Conservation (phyloP, 2,113 vertebrate genomes). For the Lophochroa leadbeateri region DNA sequence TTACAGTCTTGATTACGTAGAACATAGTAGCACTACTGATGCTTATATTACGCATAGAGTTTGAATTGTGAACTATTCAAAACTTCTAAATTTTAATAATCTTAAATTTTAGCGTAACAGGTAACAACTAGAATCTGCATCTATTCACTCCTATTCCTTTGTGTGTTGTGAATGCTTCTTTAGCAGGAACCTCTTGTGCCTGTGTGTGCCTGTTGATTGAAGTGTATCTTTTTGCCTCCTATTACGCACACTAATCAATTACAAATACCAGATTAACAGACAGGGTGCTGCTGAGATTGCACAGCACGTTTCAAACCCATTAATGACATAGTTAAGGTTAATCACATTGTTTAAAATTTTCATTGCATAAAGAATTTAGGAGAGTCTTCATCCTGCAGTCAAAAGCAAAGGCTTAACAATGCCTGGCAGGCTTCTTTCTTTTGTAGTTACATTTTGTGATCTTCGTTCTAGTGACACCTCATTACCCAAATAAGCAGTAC, state of each 20-base stretch:
- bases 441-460: conserved; percentile 30
- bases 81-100: neutral
- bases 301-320: neutral
- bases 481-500: conserved; percentile 7
- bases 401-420: conserved; percentile 25
- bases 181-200: neutral
- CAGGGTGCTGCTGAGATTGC: neutral
- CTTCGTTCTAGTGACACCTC: neutral
- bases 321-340: conserved; percentile 9
- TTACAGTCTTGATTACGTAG: neutral
- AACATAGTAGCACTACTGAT: neutral
- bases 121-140: neutral
- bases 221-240: neutral
- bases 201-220: rapidly evolving
- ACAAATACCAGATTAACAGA: neutral
- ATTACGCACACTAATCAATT: neutral
- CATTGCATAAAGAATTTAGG: neutral
- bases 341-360: conserved; percentile 31
- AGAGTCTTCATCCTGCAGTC: neutral
- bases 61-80: neutral
- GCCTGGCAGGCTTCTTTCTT: conserved; percentile 43
- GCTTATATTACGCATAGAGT: neutral
- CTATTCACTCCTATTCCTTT: neutral
- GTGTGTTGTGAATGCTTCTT: neutral
- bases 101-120: neutral